These are phyloP conservation scores for Tipula unca DNA, from an alignment of 2,888 invertebrate species.

Conservation along the genomic window DNA sequence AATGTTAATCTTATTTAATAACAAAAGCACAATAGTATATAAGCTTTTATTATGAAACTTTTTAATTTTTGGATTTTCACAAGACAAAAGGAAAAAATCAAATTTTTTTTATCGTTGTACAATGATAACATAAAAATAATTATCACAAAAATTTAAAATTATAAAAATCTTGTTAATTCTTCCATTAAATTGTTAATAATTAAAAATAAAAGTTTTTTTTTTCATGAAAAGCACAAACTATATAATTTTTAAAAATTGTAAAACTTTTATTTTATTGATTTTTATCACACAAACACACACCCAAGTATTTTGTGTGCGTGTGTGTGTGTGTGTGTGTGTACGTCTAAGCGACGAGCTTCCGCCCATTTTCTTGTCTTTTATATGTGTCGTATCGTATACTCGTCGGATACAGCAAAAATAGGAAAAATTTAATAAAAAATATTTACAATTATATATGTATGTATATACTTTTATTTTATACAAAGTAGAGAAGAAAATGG, in stretches of 20 bases:
- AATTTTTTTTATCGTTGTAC: background rate
- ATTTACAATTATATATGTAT: background rate
- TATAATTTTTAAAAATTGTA: background rate
- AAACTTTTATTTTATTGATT: background rate
- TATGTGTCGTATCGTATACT: background rate
- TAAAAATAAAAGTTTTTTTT: background rate
- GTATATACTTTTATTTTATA: background rate
- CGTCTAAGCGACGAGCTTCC: background rate
- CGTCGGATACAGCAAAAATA: background rate
- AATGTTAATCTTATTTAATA: background rate
- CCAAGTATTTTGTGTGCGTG: background rate
- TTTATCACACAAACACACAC: background rate
- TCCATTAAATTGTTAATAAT: conserved; percentile 8
- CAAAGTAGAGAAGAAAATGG: background rate
- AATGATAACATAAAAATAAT: background rate
- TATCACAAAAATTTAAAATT: background rate
- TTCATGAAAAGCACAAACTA: background rate
- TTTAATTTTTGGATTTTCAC: background rate
- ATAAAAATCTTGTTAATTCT: conserved; percentile 1
- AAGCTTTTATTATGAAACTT: background rate
- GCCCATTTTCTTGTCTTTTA: background rate
- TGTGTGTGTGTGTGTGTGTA: background rate
- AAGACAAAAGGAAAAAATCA: background rate
- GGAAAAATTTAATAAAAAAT: background rate
- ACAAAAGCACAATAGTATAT: background rate